These are phyloP conservation scores for Elaphurus davidianus DNA, from an alignment of 2,113 vertebrate genomes.

Conservation along the genomic window DNA sequence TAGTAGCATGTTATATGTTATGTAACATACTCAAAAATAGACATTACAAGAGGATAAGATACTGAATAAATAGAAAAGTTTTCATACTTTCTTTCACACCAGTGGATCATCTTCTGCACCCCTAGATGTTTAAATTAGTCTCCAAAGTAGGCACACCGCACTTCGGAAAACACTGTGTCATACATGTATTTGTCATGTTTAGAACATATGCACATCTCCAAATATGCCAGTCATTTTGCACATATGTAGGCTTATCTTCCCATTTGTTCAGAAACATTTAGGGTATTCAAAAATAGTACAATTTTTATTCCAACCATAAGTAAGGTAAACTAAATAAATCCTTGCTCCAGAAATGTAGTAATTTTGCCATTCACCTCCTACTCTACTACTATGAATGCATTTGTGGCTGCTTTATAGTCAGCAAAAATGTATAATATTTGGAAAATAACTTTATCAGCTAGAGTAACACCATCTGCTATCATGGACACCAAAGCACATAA, in stretches of 20 bases:
- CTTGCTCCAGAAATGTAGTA: background rate
- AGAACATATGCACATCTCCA: background rate
- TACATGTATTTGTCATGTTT: background rate
- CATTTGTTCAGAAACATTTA: background rate
- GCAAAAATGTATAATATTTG: background rate
- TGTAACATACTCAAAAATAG: background rate
- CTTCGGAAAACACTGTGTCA: background rate
- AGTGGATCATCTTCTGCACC: background rate
- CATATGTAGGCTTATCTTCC: background rate
- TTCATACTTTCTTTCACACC: background rate
- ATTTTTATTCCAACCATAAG: background rate
- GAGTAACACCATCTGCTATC: background rate
- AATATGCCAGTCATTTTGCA: background rate
- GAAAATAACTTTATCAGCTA: background rate
- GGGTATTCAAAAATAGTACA: background rate
- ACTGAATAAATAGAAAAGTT: background rate
- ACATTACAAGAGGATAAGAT: background rate
- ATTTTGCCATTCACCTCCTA: background rate
- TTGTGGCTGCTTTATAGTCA: background rate
- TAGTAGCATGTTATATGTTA: background rate
- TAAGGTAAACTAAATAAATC: background rate
- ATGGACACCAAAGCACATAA: background rate
- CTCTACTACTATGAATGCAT: background rate
- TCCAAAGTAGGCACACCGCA: background rate
- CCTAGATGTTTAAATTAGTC: background rate